These are phyloP conservation scores for Thryonomys swinderianus DNA, from an alignment of 2,113 vertebrate species.

Conservation along the genomic window DNA sequence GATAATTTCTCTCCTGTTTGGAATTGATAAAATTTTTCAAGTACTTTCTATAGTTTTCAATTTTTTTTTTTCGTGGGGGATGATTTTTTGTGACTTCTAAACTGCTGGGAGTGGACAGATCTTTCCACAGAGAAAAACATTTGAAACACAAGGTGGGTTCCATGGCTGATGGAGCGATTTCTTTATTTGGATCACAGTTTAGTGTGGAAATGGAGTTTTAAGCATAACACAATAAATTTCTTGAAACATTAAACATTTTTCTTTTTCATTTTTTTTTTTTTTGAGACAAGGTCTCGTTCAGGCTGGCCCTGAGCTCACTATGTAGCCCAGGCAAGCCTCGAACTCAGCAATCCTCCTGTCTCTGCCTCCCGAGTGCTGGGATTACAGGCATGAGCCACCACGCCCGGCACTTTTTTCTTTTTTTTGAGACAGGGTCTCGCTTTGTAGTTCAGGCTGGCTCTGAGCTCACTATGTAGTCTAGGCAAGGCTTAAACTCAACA, in stretches of 20 bases:
- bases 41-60: neutral
- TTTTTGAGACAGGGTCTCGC: no score
- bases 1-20: neutral
- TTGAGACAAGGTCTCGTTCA: no score
- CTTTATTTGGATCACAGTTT: neutral
- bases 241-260: neutral
- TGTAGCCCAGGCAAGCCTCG: no score
- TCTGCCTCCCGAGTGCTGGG: no score
- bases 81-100: neutral
- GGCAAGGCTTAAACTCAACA: no score
- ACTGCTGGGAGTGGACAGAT: neutral
- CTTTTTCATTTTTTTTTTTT: neutral
- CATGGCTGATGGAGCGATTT: neutral
- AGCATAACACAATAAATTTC: neutral
- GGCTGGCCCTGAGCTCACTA: no score
- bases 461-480: no score
- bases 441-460: no score
- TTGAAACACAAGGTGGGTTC: neutral
- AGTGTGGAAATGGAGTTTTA: neutral
- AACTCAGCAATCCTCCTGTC: no score
- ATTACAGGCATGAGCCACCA: no score
- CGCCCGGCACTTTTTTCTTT: no score
- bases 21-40: neutral
- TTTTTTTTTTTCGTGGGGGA: neutral
- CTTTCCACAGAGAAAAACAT: neutral